phyloP scores from a whole-genome alignment of 2,797 vertebrate genomes.

The Cyprinella venusta region DNA sequence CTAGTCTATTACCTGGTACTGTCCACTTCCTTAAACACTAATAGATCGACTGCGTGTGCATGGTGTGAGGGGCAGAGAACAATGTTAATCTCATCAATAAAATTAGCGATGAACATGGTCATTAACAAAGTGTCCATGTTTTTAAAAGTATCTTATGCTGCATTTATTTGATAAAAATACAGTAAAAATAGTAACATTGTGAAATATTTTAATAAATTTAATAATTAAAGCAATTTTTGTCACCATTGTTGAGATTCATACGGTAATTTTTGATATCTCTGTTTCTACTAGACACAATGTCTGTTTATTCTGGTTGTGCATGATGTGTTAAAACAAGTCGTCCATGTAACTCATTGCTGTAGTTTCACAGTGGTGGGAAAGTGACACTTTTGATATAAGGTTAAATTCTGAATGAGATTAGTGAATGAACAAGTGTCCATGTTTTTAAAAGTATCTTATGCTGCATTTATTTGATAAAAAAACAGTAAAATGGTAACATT shows the following conservation, averaged over 20 bases:
- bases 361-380: too few relatives aligned
- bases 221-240: too few relatives aligned
- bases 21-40: slow-evolving; percentile 10
- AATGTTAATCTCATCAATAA: neutral
- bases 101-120: neutral
- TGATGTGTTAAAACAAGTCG: too few relatives aligned
- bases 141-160: neutral
- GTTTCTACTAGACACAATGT: too few relatives aligned
- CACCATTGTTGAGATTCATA: too few relatives aligned
- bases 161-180: neutral
- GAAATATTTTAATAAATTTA: neutral
- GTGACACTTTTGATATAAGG: too few relatives aligned
- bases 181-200: neutral
- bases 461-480: neutral
- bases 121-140: neutral
- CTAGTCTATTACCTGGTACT: slow-evolving; percentile 53
- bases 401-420: too few relatives aligned
- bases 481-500: neutral
- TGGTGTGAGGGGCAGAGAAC: slow-evolving; percentile 32
- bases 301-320: too few relatives aligned
- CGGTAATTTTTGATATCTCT: too few relatives aligned
- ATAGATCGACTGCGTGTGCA: slow-evolving; percentile 21
- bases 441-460: neutral
- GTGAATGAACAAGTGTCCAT: too few relatives aligned
- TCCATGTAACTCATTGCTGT: too few relatives aligned